Conservation (phyloP, 1,140 invertebrate genomes). For the Drosophila littoralis region DNA sequence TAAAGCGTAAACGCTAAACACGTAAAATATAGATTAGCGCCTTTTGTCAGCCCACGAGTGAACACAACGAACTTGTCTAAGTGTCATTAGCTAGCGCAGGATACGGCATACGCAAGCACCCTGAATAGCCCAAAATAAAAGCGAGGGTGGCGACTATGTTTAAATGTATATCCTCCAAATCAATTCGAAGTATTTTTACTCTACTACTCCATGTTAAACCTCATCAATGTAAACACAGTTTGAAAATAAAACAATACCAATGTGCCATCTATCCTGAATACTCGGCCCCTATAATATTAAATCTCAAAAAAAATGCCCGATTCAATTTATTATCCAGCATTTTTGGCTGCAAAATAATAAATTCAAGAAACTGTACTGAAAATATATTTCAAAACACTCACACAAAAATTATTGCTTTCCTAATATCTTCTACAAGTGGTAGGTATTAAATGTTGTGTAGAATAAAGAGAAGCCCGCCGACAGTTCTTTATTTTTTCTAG, state of each 20-base stretch:
- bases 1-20: constrained; percentile 74
- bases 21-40: constrained; percentile 82
- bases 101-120: constrained; percentile 42
- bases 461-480: no score
- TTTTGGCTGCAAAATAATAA: no score
- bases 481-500: no score
- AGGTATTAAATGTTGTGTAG: no score
- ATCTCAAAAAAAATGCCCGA: no score
- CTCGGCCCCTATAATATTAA: no score
- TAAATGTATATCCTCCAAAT: background rate
- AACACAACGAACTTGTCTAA: constrained; percentile 32
- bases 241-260: background rate
- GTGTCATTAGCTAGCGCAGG: constrained; percentile 74
- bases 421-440: no score
- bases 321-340: no score
- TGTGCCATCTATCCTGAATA: background rate
- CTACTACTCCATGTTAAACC: background rate
- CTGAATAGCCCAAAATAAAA: constrained; percentile 18
- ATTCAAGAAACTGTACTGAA: no score
- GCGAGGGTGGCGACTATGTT: background rate
- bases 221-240: background rate
- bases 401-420: no score
- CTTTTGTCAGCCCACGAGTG: constrained; percentile 45
- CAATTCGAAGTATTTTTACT: background rate
- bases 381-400: no score